Base-by-base conservation (phyloP, 2,888 invertebrate genomes). In the Mythimna impura region DNA sequence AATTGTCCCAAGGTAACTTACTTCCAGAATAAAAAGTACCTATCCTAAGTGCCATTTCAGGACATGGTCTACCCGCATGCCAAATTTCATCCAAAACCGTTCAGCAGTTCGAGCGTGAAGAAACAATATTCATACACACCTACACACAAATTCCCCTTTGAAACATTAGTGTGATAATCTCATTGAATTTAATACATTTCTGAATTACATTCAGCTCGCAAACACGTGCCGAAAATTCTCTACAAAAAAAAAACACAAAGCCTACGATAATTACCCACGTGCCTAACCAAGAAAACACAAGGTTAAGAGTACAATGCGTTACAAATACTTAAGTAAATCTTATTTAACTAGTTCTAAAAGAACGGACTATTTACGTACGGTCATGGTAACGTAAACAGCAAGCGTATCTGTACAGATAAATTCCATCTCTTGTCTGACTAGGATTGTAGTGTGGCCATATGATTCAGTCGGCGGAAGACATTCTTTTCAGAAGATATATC, bases 331-430 rank as follows among this genome's bases (percentile, higher is more conserved):
- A 17, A 3, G 22, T 9, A 22, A 22, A 50, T 6, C 14, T 65
- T 62, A 30, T 67, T 8, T 57, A 55, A 76, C 71, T 60, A 52
- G 60, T 67, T 72, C 12, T 40, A 22, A 52, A 54, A 60, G 14
- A 57, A 60, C 30, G 12, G 12, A 22, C 22, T 34, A 12, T 50
- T 7, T 66, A 14, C 43, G n/a, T 70, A 25, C 9, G 34, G n/a
- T 10, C 36, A 30, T 47, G 34, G 58, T 67, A 55, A 68, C 25
- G 14, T 66, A 55, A 50, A 30, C 61, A 80, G 50, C 64, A 22
- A 66, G 75, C 68, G 65, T 77, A 75, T 74, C 67, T 64, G 36
- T 62, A 73, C 47, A 73, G 77, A 84, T 81, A 71, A 86, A 81
- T 76, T 73, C 68, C 66, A 63, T 66, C 63, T 73, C 67, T 81